Evolutionary conservation across 2,113 vertebrate genomes (phyloP).

Genomic region (Labrus mixtus): DNA sequence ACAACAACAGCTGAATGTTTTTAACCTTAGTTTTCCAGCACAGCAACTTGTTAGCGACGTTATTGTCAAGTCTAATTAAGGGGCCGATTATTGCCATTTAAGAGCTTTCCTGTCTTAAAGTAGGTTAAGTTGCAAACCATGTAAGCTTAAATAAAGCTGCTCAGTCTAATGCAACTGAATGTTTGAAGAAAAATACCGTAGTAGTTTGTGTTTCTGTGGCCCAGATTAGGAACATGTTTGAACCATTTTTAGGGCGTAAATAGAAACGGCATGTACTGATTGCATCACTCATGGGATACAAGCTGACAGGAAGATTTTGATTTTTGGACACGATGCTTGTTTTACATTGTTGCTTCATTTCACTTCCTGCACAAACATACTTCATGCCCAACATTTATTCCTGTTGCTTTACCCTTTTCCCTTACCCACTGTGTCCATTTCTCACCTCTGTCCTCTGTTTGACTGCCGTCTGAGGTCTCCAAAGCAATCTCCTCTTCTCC

Average conservation of each 20-base stretch:
- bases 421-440: not conserved
- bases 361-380: too few species aligned
- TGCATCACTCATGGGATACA: not conserved
- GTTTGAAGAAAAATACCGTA: slow-evolving; percentile 31
- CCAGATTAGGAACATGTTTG: slow-evolving; percentile 17
- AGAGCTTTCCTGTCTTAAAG: slow-evolving; percentile 22
- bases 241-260: slow-evolving; percentile 13
- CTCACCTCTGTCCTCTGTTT: slow-evolving; percentile 71
- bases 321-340: not conserved
- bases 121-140: slow-evolving; percentile 54
- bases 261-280: not conserved
- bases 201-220: slow-evolving; percentile 18
- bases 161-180: slow-evolving; percentile 22
- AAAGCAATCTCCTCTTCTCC: slow-evolving; percentile 36
- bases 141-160: slow-evolving; percentile 43
- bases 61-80: slow-evolving; percentile 21
- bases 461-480: slow-evolving; percentile 34
- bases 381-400: too few species aligned
- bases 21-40: not conserved
- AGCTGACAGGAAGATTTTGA: not conserved
- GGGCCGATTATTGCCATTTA: slow-evolving; percentile 21
- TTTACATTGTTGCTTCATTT: not conserved
- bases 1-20: slow-evolving; percentile 2
- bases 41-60: not conserved
- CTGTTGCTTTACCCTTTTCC: not conserved